Conservation (phyloP, 2,113 vertebrate genomes). For the Ardeotis arabs region DNA sequence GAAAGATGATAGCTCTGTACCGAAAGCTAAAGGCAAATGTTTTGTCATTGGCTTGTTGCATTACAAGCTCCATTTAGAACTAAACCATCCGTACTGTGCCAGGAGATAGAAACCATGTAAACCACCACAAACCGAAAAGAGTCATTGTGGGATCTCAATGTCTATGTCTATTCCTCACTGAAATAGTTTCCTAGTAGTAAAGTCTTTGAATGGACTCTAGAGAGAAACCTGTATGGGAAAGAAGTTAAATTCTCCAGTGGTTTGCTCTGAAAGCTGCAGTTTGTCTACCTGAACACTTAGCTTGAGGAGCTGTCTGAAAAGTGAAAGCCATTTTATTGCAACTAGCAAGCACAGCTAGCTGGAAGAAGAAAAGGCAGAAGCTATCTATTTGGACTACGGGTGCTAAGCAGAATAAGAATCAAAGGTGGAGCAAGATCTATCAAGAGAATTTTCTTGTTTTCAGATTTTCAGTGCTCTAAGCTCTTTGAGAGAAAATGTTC, state of each 20-base stretch:
- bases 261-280: background rate
- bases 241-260: background rate
- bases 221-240: background rate
- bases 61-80: constrained; percentile 52
- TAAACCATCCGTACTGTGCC: background rate
- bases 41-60: constrained; percentile 42
- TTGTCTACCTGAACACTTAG: background rate
- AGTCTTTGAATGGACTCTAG: background rate
- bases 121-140: background rate
- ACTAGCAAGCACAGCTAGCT: background rate
- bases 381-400: background rate
- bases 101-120: constrained; percentile 19
- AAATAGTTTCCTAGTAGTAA: background rate
- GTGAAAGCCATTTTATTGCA: background rate
- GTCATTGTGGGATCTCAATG: background rate
- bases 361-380: background rate
- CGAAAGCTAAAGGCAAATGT: constrained; percentile 30
- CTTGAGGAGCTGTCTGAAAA: background rate
- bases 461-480: background rate
- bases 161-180: background rate
- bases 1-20: constrained; percentile 17
- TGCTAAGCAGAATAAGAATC: background rate
- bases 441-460: background rate
- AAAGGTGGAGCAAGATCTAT: background rate
- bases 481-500: background rate